phyloP scores from a whole-genome alignment of 1,140 invertebrate species.

The Muscidifurax raptorellus region DNA sequence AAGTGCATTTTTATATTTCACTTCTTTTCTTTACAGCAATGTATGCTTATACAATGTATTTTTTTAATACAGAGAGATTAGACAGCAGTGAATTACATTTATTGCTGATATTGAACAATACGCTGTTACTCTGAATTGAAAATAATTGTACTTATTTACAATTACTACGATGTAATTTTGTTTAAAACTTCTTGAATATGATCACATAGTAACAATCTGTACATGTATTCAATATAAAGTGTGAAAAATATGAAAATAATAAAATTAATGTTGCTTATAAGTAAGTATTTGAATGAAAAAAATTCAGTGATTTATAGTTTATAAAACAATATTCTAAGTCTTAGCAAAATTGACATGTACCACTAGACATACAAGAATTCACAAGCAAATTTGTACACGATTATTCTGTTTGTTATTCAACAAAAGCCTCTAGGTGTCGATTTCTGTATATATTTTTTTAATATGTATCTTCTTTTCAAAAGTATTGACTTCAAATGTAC shows the following conservation, averaged over 20 bases:
- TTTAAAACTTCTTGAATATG: neutral
- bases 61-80: slow-evolving; percentile 4
- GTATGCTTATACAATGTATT: neutral
- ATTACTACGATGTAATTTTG: neutral
- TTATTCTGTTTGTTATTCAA: neutral
- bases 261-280: no score
- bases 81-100: slow-evolving; percentile 7
- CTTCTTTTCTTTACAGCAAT: neutral
- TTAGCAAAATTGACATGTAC: neutral
- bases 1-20: neutral
- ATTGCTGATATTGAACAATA: slow-evolving; percentile 16
- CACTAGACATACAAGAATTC: neutral
- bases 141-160: slow-evolving; percentile 7
- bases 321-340: neutral
- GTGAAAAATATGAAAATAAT: neutral
- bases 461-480: neutral
- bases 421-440: neutral
- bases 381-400: neutral
- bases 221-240: neutral
- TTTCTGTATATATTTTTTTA: neutral
- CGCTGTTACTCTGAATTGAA: neutral
- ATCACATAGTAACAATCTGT: slow-evolving; percentile 3
- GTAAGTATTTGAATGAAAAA: no score
- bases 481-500: slow-evolving; percentile 25
- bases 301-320: neutral